Evolutionary conservation across 1,140 invertebrate genomes (phyloP).

Genomic region (Samia ricini): DNA sequence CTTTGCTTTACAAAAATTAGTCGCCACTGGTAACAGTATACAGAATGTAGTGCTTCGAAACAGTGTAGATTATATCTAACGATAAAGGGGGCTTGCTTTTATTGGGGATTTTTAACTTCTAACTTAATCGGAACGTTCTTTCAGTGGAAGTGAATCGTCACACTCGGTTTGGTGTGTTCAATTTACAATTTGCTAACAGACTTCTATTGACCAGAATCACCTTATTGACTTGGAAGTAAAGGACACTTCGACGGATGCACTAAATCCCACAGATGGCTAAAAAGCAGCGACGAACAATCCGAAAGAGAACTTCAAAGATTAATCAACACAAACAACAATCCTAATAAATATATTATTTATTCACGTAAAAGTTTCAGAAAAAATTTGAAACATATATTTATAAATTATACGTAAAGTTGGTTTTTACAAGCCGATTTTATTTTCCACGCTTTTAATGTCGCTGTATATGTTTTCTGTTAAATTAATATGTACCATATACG

Average conservation of each 20-base stretch:
- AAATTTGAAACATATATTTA: no score
- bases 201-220: conserved; percentile 29
- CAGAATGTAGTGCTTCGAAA: conserved; percentile 19
- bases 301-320: conserved; percentile 25
- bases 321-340: conserved; percentile 3
- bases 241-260: conserved; percentile 22
- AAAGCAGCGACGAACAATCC: conserved; percentile 15
- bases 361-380: no score
- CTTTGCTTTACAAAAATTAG: no score
- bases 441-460: conserved; percentile 7
- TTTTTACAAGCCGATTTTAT: conserved; percentile 17
- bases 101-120: conserved; percentile 35
- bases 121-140: conserved; percentile 41
- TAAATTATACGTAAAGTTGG: no score
- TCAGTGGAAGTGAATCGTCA: conserved; percentile 35
- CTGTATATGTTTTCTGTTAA: conserved; percentile 19
- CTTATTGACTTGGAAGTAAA: conserved; percentile 32
- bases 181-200: conserved; percentile 20
- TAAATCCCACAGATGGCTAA: conserved; percentile 31
- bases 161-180: conserved; percentile 19
- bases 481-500: conserved; percentile 17
- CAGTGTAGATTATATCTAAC: conserved; percentile 22
- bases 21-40: no score
- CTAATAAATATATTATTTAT: no score
- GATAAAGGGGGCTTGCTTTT: conserved; percentile 18